Evolutionary conservation across 2,113 vertebrate genomes (phyloP), one percentile per base, ranked within the genome.

Genomic region (Sitta europaea): DNA sequence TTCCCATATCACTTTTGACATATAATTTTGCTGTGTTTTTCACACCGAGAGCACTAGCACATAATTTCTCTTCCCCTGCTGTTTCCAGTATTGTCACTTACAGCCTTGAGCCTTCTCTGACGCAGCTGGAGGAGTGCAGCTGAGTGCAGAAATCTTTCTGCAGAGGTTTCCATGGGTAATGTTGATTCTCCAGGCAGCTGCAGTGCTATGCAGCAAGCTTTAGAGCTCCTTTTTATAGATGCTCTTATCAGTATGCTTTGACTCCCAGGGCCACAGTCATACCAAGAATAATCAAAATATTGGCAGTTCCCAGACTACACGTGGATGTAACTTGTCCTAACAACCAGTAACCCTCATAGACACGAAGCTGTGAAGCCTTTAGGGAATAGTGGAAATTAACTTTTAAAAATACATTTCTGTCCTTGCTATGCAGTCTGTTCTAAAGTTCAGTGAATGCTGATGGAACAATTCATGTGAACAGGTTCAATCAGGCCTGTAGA

Each of bases 161-260:
- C 80, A 83, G 77, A 94, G 70, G 58, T 86, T 96, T 91, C 72
- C 43, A 35, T 45, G 93, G 79, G 55, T 90, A 85, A 92, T 81
- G 92, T 87, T 96, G 88, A 93, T 94, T 92, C 70, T 95, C 81
- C 86, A 94, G 88, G 79, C 78, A 3, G 74, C 67, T 94, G 71
- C 28, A 13, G 63, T 40, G 67, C 33, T 62, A 51, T 31, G 81
- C 62, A 90, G 71, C 67, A 79, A 85, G 70, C 87, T 82, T 86
- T 72, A 54, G 54, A 76, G 81, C 42, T 95, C 81, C 93, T 91
- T 94, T 92, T 96, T 93, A 89, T 90, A 96, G 89, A 63, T 76
- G 66, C 66, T 78, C 36, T 6, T 76, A 93, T 89, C 86, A 91
- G 70, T 73, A 74, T 74, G 87, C 88, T 93, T 93, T 85, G 87